Evolutionary conservation across 37 sponge, comb jelly and placozoan genomes (phyloP).

Genomic region (Axinella damicornis): DNA sequence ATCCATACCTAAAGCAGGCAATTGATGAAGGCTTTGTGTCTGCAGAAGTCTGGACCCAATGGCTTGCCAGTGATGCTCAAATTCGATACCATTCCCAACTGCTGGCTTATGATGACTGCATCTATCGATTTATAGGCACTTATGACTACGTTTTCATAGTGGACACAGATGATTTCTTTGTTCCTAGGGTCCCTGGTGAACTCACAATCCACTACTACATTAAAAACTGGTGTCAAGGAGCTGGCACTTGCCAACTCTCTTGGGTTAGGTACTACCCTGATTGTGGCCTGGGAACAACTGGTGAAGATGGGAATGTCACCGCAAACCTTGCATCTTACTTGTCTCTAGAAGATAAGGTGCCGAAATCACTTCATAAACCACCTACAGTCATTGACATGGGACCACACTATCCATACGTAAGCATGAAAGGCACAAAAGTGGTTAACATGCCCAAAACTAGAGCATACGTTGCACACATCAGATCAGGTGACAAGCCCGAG

Average conservation of each 20-base stretch:
- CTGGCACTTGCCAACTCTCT: background rate
- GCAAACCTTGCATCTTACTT: background rate
- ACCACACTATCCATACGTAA: background rate
- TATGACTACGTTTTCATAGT: constrained; percentile 9
- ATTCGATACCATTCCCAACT: constrained; percentile 22
- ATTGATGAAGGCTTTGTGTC: background rate
- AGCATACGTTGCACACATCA: constrained; percentile 20
- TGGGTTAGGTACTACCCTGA: constrained; percentile 17
- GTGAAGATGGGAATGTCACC: constrained; percentile 13
- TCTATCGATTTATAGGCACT: background rate
- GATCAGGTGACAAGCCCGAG: background rate
- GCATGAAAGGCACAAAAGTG: background rate
- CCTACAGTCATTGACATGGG: background rate
- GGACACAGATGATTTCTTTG: constrained; percentile 17
- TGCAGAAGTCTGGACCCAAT: background rate
- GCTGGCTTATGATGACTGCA: constrained; percentile 20
- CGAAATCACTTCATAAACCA: background rate
- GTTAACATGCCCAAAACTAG: background rate
- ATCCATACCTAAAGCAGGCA: background rate
- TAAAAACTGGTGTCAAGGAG: background rate
- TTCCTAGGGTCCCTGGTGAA: constrained; percentile 3
- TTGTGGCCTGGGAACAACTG: constrained; percentile 2
- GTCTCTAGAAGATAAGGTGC: background rate
- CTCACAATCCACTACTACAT: background rate
- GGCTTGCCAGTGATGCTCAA: background rate